Percentiles rank a stretch among this genome's conserved stretches.
These are phyloP conservation scores for Aeoliscus strigatus DNA, from an alignment of 2,797 vertebrate species.

Conservation along the genomic window DNA sequence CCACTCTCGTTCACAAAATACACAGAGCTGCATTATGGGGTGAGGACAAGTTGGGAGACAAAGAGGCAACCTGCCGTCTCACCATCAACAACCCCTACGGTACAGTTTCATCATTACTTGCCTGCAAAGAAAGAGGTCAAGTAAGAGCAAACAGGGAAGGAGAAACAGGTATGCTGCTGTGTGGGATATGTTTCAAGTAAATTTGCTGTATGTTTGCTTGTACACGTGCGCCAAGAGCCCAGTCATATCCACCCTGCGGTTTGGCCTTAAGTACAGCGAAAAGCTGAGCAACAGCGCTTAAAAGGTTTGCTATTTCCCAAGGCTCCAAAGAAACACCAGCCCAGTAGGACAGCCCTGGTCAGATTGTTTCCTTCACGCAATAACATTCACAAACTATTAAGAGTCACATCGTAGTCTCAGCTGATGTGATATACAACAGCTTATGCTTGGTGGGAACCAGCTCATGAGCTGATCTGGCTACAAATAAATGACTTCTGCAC, in stretches of 20 bases:
- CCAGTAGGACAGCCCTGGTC: constrained; percentile 10
- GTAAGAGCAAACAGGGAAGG: not conserved
- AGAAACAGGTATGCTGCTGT: constrained; percentile 13
- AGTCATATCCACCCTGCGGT: constrained; percentile 25
- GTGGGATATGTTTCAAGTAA: not conserved
- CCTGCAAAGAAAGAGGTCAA: too few relatives aligned
- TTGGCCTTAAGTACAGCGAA: constrained; percentile 47
- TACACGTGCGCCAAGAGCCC: constrained; percentile 15
- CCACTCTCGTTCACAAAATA: constrained; percentile 25
- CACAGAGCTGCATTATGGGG: constrained; percentile 37
- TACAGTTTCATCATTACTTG: constrained; percentile 31
- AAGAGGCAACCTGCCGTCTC: constrained; percentile 46
- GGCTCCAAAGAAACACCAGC: constrained; percentile 28
- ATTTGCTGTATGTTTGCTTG: constrained; percentile 4
- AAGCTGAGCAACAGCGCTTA: constrained; percentile 48
- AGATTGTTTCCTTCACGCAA: constrained; percentile 1
- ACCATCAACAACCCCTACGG: constrained; percentile 19
- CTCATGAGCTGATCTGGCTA: too few relatives aligned
- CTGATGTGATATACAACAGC: too few relatives aligned
- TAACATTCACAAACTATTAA: too few relatives aligned
- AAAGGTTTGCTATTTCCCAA: constrained; percentile 27
- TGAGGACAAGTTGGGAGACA: constrained; percentile 43
- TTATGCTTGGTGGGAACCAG: too few relatives aligned
- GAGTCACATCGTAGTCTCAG: too few relatives aligned
- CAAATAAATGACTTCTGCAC: too few relatives aligned